These are phyloP conservation scores for Danio albolineatus DNA, from an alignment of 2,797 vertebrate species.

Conservation along the genomic window DNA sequence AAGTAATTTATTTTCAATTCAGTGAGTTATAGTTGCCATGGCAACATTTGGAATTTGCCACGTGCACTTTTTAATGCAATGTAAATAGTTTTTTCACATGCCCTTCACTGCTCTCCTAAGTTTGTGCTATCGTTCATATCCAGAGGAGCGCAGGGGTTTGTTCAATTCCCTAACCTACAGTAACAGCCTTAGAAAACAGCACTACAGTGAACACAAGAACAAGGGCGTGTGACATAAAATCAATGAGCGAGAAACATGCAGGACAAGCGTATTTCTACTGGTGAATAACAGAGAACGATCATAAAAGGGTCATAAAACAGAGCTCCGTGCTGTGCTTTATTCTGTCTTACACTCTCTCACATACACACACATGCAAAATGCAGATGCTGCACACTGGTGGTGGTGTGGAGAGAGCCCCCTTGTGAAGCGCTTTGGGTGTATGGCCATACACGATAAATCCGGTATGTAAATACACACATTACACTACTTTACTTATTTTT, in stretches of 20 bases:
- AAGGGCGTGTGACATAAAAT: conserved; percentile 10
- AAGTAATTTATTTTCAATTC: too few species aligned
- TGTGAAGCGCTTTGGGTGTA: too few species aligned
- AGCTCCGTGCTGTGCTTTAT: background rate
- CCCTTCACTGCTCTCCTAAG: background rate
- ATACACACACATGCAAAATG: background rate
- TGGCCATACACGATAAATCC: too few species aligned
- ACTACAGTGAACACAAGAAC: background rate
- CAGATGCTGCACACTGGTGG: too few species aligned
- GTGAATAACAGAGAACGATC: background rate
- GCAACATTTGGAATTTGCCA: too few species aligned
- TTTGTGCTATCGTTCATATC: background rate
- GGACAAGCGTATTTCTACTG: background rate
- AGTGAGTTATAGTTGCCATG: too few species aligned
- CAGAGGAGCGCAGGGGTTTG: background rate
- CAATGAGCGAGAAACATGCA: background rate
- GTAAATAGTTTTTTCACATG: too few species aligned
- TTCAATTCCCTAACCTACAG: background rate
- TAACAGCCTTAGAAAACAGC: background rate
- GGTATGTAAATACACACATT: too few species aligned
- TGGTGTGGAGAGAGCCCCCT: too few species aligned
- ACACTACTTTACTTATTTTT: too few species aligned
- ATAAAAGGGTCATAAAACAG: background rate
- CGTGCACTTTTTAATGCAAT: too few species aligned
- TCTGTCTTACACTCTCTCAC: background rate